Evolutionary conservation across 2,113 vertebrate species (phyloP).

Genomic region (Sphaerodactylus townsendi): DNA sequence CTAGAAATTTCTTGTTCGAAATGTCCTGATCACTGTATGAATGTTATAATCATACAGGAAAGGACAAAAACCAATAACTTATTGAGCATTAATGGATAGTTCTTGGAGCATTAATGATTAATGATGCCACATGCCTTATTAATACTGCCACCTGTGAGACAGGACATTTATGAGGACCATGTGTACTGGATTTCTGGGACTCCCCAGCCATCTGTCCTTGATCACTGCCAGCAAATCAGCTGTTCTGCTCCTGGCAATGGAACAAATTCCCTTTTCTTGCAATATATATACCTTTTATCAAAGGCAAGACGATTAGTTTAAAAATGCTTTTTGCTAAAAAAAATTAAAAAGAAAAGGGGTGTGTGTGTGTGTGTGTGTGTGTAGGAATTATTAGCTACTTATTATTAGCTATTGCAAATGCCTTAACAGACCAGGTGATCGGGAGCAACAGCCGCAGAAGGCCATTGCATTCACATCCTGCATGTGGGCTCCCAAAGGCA

Average conservation of each 20-base stretch:
- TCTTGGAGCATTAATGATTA: slow-evolving; percentile 30
- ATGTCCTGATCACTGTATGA: too few species aligned
- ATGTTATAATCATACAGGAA: background rate
- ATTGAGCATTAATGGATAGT: slow-evolving; percentile 24
- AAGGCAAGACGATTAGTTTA: background rate
- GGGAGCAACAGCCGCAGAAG: too few species aligned
- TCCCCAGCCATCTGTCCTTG: background rate
- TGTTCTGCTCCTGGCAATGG: background rate
- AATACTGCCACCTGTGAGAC: slow-evolving; percentile 7
- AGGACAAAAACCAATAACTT: background rate
- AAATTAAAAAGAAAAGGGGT: too few species aligned
- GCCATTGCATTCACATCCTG: too few species aligned
- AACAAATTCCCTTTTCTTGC: background rate
- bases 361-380: too few species aligned
- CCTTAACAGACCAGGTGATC: too few species aligned
- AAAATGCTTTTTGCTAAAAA: rapidly evolving
- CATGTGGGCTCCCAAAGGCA: too few species aligned
- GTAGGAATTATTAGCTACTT: too few species aligned
- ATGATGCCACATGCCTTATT: background rate
- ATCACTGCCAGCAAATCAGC: rapidly evolving
- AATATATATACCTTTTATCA: background rate
- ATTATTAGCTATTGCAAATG: too few species aligned
- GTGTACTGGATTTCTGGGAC: slow-evolving; percentile 9
- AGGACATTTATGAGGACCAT: slow-evolving; percentile 3
- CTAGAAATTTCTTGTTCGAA: background rate